Base-by-base conservation (phyloP, 2,113 vertebrate genomes). In the Saimiri boliviensis region DNA sequence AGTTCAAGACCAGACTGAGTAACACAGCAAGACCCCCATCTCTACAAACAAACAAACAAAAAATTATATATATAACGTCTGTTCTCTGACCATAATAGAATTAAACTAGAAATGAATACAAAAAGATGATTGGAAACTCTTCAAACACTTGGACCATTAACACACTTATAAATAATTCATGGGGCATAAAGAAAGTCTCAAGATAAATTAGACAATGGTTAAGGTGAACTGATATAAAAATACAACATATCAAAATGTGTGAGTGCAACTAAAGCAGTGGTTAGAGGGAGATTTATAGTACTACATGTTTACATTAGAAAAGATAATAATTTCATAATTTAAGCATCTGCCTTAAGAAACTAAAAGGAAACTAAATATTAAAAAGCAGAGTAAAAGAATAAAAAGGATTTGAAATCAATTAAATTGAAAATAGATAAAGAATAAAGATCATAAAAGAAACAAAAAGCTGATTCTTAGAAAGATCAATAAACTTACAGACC, bases 51-150 rank as follows among this genome's bases (percentile, higher is more conserved):
- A 58, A 17, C 49, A 1, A 60, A 60, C 27, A 63, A 63, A 63
- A 30, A 63, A 32, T 14, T 63, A 30, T 60, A 25, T 58, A 9
- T 77, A 79, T 8, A 63, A 45, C 84, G 13, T 70, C 84, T 35
- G 32, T 60, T 63, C 49, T 83, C n/a, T 71, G 77, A 52, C 2
- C 58, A 71, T 52, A 89, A 70, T n/a, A 21, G 27, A 82, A 82
- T 45, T 73, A 82, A 94, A 89, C 20, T 37, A 89, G 56, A 89
- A 89, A 94, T n/a, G 63, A 85, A 23, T 70, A 87, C 21, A 83
- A 20, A 87, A 86, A 93, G 23, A 54, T 32, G 19, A 79, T 0
- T 71, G 47, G 42, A 96, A 84, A 84, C n/a, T 45, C 56, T 88
- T 45, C 79, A 54, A 94, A 92, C 3, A 70, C 76, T 77, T 45